Base-by-base conservation (phyloP, 2,888 invertebrate genomes). In the Oscheius myriophilus region DNA sequence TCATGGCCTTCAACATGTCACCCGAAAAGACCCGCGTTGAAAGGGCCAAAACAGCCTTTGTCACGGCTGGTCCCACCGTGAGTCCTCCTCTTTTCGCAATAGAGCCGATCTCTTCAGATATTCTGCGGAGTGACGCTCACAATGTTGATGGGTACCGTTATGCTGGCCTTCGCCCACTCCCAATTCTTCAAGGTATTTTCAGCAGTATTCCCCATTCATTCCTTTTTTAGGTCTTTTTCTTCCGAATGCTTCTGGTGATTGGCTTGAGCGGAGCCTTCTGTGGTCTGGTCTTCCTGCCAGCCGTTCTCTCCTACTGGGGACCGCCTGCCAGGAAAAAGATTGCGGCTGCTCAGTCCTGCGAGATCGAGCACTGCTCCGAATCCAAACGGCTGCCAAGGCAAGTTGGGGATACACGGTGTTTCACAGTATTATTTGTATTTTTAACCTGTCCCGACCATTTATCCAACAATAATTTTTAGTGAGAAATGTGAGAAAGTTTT, bases 51-150 rank as follows among this genome's bases (percentile, higher is more conserved):
- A 92, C 93, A 85, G 91, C 95, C 1, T 90, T 97, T 39, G 91
- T 92, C 49, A 91, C 92, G 86, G 96, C 96, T 93, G 96, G 96
- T 76, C 93, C 93, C 82, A 95, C 95, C 11, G 93, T 92, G 9
- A 33, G 33, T 9, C 3, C 33, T 9, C 33, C 33, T 6, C 9
- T 33, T 33, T 33, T 33, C 4, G 9, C 33, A 9, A 33, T 9
- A 33, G 33, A 9, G 33, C 3, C 33, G 33, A 33, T 33, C n/a
- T n/a, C n/a, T 33, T 18, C 86, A 94, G 89, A 93, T 98, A 78
- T 92, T 98, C 77, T 95, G 95, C 55, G 97, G 98, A 68, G 97
- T 98, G 86, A 97, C 97, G 14, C 90, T 97, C 72, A 98, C 97
- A 70, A 98, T 98, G 89, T 41, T 66, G 18, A 45, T 67, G 16